Percentiles rank a stretch among this genome's conserved stretches.
Evolutionary conservation across 2,888 invertebrate genomes (phyloP).

Genomic region (Drosophila differens): DNA sequence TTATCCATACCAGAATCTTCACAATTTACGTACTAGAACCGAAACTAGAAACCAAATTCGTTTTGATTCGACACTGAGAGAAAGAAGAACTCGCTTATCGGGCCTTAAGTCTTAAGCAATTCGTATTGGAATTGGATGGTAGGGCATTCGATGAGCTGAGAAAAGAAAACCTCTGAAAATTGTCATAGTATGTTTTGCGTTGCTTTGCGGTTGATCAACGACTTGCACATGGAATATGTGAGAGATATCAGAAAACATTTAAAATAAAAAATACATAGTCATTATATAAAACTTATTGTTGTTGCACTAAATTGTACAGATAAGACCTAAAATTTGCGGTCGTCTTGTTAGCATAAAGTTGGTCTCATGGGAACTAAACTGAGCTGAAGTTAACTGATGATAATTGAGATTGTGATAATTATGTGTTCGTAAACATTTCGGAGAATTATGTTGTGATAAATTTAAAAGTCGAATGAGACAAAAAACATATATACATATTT

Average conservation of each 20-base stretch:
- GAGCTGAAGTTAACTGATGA: slow-evolving; percentile 26
- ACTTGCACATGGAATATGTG: slow-evolving; percentile 31
- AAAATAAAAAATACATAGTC: slow-evolving; percentile 15
- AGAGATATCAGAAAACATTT: not conserved
- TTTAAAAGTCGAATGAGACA: not conserved
- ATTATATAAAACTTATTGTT: slow-evolving; percentile 33
- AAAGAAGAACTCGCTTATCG: not conserved
- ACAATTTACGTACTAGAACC: not conserved
- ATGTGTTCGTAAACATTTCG: slow-evolving; percentile 30
- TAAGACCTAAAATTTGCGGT: slow-evolving; percentile 70
- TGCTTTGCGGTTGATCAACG: slow-evolving; percentile 39
- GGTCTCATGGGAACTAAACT: slow-evolving; percentile 47
- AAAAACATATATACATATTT: not conserved
- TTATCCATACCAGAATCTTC: not conserved
- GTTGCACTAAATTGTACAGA: slow-evolving; percentile 50
- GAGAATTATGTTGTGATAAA: slow-evolving; percentile 45
- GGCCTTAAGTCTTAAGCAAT: not conserved
- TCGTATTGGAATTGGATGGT: not conserved
- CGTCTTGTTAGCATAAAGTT: slow-evolving; percentile 60
- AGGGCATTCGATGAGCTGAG: slow-evolving; percentile 12
- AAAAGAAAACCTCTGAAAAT: not conserved
- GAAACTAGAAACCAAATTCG: no score
- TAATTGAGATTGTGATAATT: slow-evolving; percentile 39
- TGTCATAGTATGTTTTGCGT: slow-evolving; percentile 9
- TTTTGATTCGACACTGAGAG: not conserved